Evolutionary conservation across 2,113 vertebrate genomes (phyloP), one percentile per base, ranked within the genome.

Genomic region (Ovis canadensis): DNA sequence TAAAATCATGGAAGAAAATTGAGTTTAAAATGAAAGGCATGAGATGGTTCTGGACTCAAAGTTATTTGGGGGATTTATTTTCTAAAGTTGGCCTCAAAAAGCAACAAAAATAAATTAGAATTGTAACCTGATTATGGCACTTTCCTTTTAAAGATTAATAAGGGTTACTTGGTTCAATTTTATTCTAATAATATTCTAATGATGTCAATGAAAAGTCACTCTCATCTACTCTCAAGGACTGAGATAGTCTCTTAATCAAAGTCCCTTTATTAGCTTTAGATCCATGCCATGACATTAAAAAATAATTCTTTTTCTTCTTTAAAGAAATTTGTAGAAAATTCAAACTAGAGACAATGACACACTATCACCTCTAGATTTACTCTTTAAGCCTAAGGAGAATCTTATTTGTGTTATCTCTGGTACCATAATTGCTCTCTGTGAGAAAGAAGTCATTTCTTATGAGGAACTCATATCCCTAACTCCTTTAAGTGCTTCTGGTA

Each of bases 401-500:
- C 94, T 98, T 98, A 95, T 96, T 97, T 87, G 91, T 97, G 92
- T 98, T 97, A 98, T 97, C 96, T 96, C 83, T 92, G 96, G 25
- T 90, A 82, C 6, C 94, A 94, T 91, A 96, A 98, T 96, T 98
- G 95, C 86, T 98, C 48, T 92, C 62, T 78, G 96, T 96, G 98
- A 98, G 94, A 97, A 98, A 98, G 96, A 98, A 98, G 78, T 93
- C 0, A 0, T 96, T 98, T 98, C 97, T 98, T 98, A 95, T 13
- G 64, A 93, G 94, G 95, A 98, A 97, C 84, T 98, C 88, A 55
- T 52, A 97, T 97, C 97, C 96, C 97, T 84, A 96, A 85, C 82
- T 98, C 98, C 98, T 99, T 98, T 98, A 98, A 99, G 98, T 98
- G 98, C 97, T 98, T 98, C 91, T 95, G 96, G 77, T 98, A 98